Conservation (phyloP, 2,113 vertebrate species). For the Toxotes jaculatrix region DNA sequence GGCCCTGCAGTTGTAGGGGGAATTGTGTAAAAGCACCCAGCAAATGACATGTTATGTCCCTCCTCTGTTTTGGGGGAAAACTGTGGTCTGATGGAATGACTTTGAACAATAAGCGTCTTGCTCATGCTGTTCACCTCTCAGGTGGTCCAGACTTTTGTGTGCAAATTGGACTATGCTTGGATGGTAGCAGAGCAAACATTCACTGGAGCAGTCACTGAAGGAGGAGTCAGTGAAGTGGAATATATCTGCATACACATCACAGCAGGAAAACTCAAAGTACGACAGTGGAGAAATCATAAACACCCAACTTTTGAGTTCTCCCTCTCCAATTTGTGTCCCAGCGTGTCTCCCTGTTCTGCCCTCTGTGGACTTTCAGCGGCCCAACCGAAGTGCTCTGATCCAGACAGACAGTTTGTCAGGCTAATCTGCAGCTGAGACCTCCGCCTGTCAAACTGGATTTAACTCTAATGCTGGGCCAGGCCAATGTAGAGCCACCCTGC, state of each 20-base stretch:
- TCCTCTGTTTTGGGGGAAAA: constrained; percentile 4
- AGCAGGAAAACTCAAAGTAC: constrained; percentile 23
- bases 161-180: constrained; percentile 15
- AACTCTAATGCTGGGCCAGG: constrained; percentile 50
- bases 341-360: constrained; percentile 22
- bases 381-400: constrained; percentile 58
- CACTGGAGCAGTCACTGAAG: constrained; percentile 10
- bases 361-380: constrained; percentile 11
- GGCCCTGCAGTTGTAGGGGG: background rate
- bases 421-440: constrained; percentile 74
- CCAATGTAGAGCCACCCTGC: constrained; percentile 36
- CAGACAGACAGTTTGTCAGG: constrained; percentile 72
- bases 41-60: background rate
- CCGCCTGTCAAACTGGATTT: constrained; percentile 75
- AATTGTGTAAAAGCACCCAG: constrained; percentile 9
- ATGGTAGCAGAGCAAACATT: constrained; percentile 6
- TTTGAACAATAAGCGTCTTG: constrained; percentile 16
- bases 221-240: constrained; percentile 35
- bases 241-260: constrained; percentile 12
- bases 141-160: constrained; percentile 19
- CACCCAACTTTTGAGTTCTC: constrained; percentile 28
- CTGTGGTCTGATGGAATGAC: constrained; percentile 8
- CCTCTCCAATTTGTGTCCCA: constrained; percentile 39
- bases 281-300: constrained; percentile 29
- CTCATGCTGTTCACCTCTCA: constrained; percentile 17